These are phyloP conservation scores for Burhinus oedicnemus DNA, from an alignment of 2,113 vertebrate species.

Conservation along the genomic window DNA sequence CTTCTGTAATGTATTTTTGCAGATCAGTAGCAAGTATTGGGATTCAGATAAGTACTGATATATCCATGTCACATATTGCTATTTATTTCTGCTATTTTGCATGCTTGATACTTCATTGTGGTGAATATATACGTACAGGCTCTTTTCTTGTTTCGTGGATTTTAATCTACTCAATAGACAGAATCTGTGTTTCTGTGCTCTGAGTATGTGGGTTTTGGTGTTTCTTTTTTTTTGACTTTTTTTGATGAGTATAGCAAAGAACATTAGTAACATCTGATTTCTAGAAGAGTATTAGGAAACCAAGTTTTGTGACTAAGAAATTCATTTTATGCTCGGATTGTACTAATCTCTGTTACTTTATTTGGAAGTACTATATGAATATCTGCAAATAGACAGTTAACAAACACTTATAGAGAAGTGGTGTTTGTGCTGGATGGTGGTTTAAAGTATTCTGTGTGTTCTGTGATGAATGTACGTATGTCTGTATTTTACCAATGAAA, in stretches of 20 bases:
- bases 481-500: neutral
- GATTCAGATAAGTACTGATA: neutral
- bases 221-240: neutral
- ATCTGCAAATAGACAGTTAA: neutral
- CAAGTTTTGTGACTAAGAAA: neutral
- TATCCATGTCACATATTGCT: neutral
- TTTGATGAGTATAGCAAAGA: neutral
- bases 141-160: neutral
- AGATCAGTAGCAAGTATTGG: neutral
- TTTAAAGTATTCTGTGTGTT: neutral
- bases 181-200: neutral
- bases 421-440: neutral
- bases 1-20: neutral
- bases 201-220: accelerated
- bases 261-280: neutral
- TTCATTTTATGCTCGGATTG: neutral
- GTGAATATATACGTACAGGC: neutral
- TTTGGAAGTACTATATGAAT: neutral
- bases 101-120: accelerated
- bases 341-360: neutral
- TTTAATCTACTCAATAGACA: neutral
- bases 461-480: neutral
- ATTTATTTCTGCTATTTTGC: neutral
- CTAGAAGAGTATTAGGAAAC: neutral
- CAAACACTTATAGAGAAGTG: neutral